A percentile compares a stretch with the other conserved stretches of the same genome.
phyloP scores from a whole-genome alignment of 92 coral and sea anemone genomes.

The Plumapathes pennacea region DNA sequence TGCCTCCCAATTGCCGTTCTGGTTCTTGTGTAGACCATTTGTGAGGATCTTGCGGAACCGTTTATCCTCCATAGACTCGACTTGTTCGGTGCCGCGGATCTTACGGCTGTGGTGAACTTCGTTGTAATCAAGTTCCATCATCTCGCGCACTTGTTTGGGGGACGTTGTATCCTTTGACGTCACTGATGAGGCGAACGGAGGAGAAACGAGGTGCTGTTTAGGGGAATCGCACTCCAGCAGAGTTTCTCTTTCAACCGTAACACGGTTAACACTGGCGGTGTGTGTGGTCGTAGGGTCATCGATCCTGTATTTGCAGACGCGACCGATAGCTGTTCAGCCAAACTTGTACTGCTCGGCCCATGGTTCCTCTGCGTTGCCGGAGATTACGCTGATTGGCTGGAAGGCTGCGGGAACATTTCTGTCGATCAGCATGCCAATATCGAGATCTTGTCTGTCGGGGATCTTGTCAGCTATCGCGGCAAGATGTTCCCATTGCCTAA shows the following conservation, averaged over 20 bases:
- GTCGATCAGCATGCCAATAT: slow-evolving; percentile 15
- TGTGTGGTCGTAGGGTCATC: not conserved
- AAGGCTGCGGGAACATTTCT: slow-evolving; percentile 45
- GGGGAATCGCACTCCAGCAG: slow-evolving; percentile 14
- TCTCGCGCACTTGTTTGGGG: slow-evolving; percentile 19
- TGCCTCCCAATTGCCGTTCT: slow-evolving; percentile 42
- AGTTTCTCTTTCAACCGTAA: slow-evolving; percentile 37
- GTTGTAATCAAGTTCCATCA: slow-evolving; percentile 45
- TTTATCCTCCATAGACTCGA: slow-evolving; percentile 37
- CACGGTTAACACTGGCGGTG: slow-evolving; percentile 22
- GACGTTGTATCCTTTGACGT: slow-evolving; percentile 7
- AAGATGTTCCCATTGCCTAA: slow-evolving; percentile 43
- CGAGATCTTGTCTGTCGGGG: too few species aligned
- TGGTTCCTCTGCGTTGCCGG: slow-evolving; percentile 28
- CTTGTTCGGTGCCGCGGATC: slow-evolving; percentile 32
- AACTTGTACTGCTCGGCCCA: slow-evolving; percentile 53
- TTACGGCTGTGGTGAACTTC: slow-evolving; percentile 22
- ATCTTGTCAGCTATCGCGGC: slow-evolving; percentile 20
- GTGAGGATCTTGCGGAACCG: slow-evolving; percentile 15
- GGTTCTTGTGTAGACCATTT: slow-evolving; percentile 27
- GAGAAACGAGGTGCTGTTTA: not conserved
- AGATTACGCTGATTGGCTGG: slow-evolving; percentile 30
- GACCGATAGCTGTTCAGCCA: slow-evolving; percentile 52
- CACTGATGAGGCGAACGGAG: slow-evolving; percentile 4
- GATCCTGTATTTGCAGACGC: slow-evolving; percentile 25